Evolutionary conservation across 2,888 invertebrate species (phyloP), one percentile per base, ranked within the genome.

Genomic region (Caenorhabditis angaria): DNA sequence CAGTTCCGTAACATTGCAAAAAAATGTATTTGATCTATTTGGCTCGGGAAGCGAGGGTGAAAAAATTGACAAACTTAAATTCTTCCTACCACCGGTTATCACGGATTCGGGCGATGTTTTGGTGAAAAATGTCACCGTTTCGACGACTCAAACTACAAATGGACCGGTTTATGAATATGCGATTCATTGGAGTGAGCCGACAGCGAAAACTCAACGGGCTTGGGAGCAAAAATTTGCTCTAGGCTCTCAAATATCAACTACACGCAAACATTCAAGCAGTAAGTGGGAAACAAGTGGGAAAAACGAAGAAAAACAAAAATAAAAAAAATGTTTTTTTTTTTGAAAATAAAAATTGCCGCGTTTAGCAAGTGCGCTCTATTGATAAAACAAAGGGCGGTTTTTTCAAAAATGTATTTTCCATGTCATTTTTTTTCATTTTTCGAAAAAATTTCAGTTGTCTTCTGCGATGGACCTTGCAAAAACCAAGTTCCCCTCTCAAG

Each of bases 391-490:
- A n/a, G n/a, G n/a, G n/a, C n/a, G n/a, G n/a, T n/a, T 41, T 41
- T 41, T 41, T 14, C 32, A 32, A 5, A 32, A 32, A 5, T 32
- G 5, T 12, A 12, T 8, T 3, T 41, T 41, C 41, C 10, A 14
- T 18, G 18, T 10, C 10, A 18, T 18, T 10, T 12, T 55, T 55
- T 28, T 28, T 25, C 24, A 14, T 22, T 20, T 66, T 56, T 22
- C 56, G 59, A 59, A 32, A 5, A 32, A 8, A 32, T 41, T 41
- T 3, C 41, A 41, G 41, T 58, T 41, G 32, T 65, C 20, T 57
- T 59, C 8, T 70, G 70, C 54, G 70, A 70, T 25, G 70, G 70
- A 5, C 70, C 70, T 2, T 70, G 70, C 29, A 61, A 41, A 0
- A 18, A 28, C 35, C 14, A 57, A 25, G 56, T 65, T 20, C 57